Evolutionary conservation across 2,888 invertebrate genomes (phyloP).

Genomic region (Melinaea marsaeus): DNA sequence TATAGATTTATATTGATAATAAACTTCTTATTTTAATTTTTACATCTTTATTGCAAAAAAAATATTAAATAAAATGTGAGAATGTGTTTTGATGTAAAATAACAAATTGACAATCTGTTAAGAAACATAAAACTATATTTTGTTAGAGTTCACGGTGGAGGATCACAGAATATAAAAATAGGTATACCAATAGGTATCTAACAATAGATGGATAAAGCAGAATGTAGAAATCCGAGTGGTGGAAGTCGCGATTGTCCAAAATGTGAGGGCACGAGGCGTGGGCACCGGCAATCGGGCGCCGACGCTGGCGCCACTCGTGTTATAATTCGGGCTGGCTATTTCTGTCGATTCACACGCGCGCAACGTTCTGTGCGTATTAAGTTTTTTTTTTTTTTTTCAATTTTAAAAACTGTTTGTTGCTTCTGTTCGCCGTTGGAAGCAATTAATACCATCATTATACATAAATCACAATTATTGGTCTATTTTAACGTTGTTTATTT

Average conservation of each 20-base stretch:
- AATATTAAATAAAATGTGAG: neutral
- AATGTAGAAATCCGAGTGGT: too few species aligned
- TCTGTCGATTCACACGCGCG: slow-evolving; percentile 71
- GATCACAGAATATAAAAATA: too few species aligned
- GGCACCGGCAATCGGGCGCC: slow-evolving; percentile 54
- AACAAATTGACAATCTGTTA: too few species aligned
- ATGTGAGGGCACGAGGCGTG: slow-evolving; percentile 31
- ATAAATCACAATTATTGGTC: slow-evolving; percentile 12
- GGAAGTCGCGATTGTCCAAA: neutral
- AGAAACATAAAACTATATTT: too few species aligned
- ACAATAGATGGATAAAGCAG: too few species aligned
- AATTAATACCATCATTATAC: slow-evolving; percentile 16
- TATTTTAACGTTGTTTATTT: slow-evolving; percentile 23
- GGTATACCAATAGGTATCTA: too few species aligned
- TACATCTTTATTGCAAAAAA: neutral
- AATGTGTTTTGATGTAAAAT: neutral
- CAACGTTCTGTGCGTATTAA: slow-evolving; percentile 57
- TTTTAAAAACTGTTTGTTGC: slow-evolving; percentile 46
- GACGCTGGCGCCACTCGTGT: slow-evolving; percentile 68
- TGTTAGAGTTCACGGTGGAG: too few species aligned
- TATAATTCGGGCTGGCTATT: slow-evolving; percentile 75
- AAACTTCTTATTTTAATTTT: neutral
- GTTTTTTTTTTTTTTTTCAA: slow-evolving; percentile 45
- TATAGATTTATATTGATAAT: neutral
- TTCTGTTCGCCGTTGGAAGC: slow-evolving; percentile 20